Evolutionary conservation across 2,888 invertebrate genomes (phyloP), one percentile per base, ranked within the genome.

Genomic region (Bellardia bayeri): DNA sequence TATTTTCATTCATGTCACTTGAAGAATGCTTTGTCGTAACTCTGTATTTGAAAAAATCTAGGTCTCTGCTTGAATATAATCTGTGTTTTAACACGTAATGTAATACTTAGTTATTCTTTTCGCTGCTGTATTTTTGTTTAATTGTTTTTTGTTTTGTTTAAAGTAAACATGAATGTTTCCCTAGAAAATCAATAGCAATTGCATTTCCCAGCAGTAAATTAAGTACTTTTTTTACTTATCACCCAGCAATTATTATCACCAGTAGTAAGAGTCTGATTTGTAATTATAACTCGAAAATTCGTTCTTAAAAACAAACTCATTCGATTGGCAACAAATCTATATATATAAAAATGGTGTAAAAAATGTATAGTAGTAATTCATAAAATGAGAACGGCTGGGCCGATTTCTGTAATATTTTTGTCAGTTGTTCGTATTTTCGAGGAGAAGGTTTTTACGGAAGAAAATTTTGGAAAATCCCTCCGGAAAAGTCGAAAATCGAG

Each of bases 21-120:
- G 16, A 33, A 42, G 11, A 14, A 51, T 40, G 14, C 63, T 56
- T 72, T 56, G 64, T 56, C 40, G 63, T 16, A 37, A 16, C 14
- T 85, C 30, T 76, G 42, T n/a, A n/a, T 49, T 68, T 49, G 23
- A 66, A 82, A 83, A 74, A 76, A 37, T 37, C 37, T 81, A 78
- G 83, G 78, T 81, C 78, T 81, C 45, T 30, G 49, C 23, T 80
- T 75, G 49, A 49, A 40, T 40, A n/a, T n/a, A 56, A 72, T 71
- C 84, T 74, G 14, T 61, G 76, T 51, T 76, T 69, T n/a, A 66
- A 51, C 16, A 45, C 61, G 87, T 74, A 83, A 83, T 83, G 11
- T 54, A 68, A 81, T 87, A 81, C 64, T 79, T 61, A 33, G 9
- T 74, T 69, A n/a, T 80, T 66, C 85, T 87, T 85, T 81, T 87